Evolutionary conservation across 2,888 invertebrate species (phyloP).

Genomic region (Sabatieria punctata): DNA sequence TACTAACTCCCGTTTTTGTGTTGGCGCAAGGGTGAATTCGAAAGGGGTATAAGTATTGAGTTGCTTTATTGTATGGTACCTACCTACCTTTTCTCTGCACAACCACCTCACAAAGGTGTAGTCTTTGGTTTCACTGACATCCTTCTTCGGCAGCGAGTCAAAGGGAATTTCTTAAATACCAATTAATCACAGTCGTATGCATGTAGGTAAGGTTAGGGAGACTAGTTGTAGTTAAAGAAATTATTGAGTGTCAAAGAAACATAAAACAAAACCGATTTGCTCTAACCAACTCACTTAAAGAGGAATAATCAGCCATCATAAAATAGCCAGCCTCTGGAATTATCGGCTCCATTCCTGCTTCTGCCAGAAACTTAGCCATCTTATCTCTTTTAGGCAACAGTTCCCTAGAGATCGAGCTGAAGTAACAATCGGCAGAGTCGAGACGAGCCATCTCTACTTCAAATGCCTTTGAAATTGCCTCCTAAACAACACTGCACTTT

Average conservation of each 20-base stretch:
- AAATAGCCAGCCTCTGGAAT: slow-evolving; percentile 95
- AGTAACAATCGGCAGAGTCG: slow-evolving; percentile 60
- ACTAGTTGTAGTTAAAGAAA: too few relatives aligned
- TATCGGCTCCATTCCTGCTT: slow-evolving; percentile 71
- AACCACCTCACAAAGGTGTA: slow-evolving; percentile 90
- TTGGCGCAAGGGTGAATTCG: too few relatives aligned
- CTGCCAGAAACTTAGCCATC: slow-evolving; percentile 52
- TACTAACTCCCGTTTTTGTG: too few relatives aligned
- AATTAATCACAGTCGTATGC: slow-evolving; percentile 48
- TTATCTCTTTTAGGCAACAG: slow-evolving; percentile 59
- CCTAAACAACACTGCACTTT: slow-evolving; percentile 40
- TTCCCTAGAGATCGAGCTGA: slow-evolving; percentile 54
- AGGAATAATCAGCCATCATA: slow-evolving; percentile 77
- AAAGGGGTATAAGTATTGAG: too few relatives aligned
- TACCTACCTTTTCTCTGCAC: slow-evolving; percentile 53
- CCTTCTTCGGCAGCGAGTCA: slow-evolving; percentile 40
- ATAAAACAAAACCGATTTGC: too few relatives aligned
- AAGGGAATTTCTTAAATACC: slow-evolving; percentile 43
- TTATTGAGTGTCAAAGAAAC: too few relatives aligned
- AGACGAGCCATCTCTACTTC: slow-evolving; percentile 59
- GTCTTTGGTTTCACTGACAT: slow-evolving; percentile 42
- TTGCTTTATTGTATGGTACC: background rate
- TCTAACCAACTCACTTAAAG: slow-evolving; percentile 42
- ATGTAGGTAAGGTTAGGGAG: slow-evolving; percentile 34
- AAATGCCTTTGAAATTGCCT: slow-evolving; percentile 73